Evolutionary conservation across 2,888 invertebrate species (phyloP), one percentile per base, ranked within the genome.

Genomic region (Erebia epiphron): DNA sequence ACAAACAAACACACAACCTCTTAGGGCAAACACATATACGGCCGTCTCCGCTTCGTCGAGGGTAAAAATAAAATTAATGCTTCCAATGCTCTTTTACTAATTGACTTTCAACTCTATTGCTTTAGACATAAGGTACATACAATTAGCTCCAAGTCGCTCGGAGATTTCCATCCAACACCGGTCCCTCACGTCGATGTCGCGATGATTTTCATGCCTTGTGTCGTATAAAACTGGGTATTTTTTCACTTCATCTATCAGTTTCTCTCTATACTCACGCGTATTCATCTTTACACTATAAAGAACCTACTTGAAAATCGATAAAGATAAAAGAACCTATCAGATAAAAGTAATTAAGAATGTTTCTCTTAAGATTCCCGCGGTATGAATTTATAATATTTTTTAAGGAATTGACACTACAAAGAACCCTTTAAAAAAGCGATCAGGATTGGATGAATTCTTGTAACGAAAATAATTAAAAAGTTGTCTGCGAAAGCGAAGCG

Each of bases 81-180:
- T 13, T 21, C 16, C 21, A 35, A 9, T 8, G 11, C 21, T 50
- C n/a, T 46, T 16, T n/a, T 11, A 26, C 11, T 26, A 43, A 62
- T 50, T 46, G 14, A 41, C 68, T 21, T 41, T 65, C 18, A 57
- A 56, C 73, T 70, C 56, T 72, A 70, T 11, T 14, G 0, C 43
- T 9, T 11, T 8, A 16, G 0, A 1, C 1, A 67, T 71, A 73
- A 56, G 73, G 56, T 66, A 70, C 69, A 70, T 41, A 73, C 71
- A 69, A 80, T 89, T 90, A 26, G 88, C 88, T 50, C 88, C 89
- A 67, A 92, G 83, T 16, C 86, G 83, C 70, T 86, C 86, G 41
- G 92, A 86, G 76, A 93, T 92, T 78, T 92, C 90, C 43, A 82
- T 80, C 93, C 93, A 93, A 82, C 92, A 91, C 73, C 88, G 86